phyloP scores from a whole-genome alignment of 1,140 invertebrate species.

The Lepidostoma basale region DNA sequence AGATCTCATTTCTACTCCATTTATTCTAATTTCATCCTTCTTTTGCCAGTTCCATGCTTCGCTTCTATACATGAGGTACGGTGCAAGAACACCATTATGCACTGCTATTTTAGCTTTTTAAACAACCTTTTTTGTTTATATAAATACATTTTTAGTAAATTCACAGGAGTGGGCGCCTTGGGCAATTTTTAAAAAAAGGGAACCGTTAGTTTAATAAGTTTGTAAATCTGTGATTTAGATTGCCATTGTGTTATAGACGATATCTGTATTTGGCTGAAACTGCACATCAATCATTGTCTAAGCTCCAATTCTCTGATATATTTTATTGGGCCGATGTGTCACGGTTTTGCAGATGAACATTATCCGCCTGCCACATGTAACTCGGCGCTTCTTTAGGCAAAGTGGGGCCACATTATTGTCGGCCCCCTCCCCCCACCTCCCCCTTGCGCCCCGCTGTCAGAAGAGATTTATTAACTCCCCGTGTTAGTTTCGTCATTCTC shows the following conservation, averaged over 20 bases:
- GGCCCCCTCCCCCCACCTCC: neutral
- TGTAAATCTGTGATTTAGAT: no score
- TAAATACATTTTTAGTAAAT: no score
- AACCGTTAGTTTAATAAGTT: no score
- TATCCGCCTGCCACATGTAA: neutral
- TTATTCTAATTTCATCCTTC: no score
- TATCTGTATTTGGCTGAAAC: neutral
- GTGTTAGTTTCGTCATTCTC: slow-evolving; percentile 17
- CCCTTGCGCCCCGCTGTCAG: slow-evolving; percentile 1
- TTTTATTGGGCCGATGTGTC: neutral
- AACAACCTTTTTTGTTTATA: neutral
- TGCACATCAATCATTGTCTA: neutral
- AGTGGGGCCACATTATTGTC: neutral
- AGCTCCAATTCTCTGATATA: neutral
- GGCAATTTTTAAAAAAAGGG: no score
- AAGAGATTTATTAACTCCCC: slow-evolving; percentile 20
- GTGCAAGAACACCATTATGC: no score
- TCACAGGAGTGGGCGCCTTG: no score
- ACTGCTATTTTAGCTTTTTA: neutral
- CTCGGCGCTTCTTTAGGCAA: neutral
- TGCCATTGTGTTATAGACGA: no score
- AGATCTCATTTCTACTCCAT: no score
- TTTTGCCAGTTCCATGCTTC: no score
- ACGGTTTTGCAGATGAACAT: neutral
- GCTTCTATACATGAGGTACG: no score